phyloP scores from a whole-genome alignment of 2,888 invertebrate genomes.

The Pseudococcus viburni region DNA sequence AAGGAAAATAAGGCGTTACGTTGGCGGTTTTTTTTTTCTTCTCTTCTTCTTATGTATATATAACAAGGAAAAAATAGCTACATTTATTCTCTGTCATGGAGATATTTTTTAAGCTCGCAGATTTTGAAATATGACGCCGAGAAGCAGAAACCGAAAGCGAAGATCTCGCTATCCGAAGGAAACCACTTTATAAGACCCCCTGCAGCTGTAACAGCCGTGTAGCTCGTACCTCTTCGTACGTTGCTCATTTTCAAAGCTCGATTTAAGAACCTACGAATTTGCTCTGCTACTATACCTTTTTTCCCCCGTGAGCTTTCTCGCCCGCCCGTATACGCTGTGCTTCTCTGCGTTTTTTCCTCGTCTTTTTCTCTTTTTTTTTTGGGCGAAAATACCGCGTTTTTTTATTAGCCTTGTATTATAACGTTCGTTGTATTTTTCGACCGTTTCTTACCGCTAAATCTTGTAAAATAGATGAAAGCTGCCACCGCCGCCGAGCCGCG shows the following conservation, averaged over 20 bases:
- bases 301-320: conserved; percentile 26
- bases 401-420: conserved; percentile 56
- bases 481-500: background rate
- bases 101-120: conserved; percentile 66
- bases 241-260: conserved; percentile 50
- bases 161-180: conserved; percentile 66
- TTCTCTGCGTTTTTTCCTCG: background rate
- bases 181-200: conserved; percentile 67
- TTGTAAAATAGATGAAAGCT: conserved; percentile 52
- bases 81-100: conserved; percentile 66
- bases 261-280: conserved; percentile 60
- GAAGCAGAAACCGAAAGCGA: conserved; percentile 66
- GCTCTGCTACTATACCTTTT: conserved; percentile 48
- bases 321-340: background rate
- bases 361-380: background rate
- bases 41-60: conserved; percentile 6
- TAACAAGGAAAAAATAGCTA: conserved; percentile 65
- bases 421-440: conserved; percentile 55
- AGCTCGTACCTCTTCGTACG: background rate
- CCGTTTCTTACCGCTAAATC: conserved; percentile 58
- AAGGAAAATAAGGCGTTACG: conserved; percentile 62
- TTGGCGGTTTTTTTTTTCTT: background rate
- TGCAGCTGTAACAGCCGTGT: conserved; percentile 61
- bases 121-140: conserved; percentile 66
- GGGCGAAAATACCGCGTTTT: conserved; percentile 32